Evolutionary conservation across 1,140 invertebrate genomes (phyloP).

Genomic region (Laodelphax striatellus): DNA sequence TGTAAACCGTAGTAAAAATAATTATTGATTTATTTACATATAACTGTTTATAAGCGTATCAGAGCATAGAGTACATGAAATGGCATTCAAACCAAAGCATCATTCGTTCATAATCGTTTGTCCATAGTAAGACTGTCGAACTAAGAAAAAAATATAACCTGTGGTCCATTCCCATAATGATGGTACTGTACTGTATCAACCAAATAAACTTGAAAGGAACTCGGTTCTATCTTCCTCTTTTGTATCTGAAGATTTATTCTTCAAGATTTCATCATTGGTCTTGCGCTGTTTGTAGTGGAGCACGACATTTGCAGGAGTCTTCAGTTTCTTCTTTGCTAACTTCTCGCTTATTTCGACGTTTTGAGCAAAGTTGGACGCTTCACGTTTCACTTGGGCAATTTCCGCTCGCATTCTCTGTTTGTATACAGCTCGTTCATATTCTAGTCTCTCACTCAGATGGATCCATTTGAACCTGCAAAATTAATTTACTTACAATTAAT

Average conservation of each 20-base stretch:
- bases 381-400: slow-evolving; percentile 81
- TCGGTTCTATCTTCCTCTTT: slow-evolving; percentile 6
- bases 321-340: slow-evolving; percentile 11
- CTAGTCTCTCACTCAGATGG: slow-evolving; percentile 82
- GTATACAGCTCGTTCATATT: slow-evolving; percentile 81
- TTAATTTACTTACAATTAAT: slow-evolving; percentile 8
- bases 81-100: too few species aligned
- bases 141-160: too few species aligned
- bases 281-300: slow-evolving; percentile 14
- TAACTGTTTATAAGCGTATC: too few species aligned
- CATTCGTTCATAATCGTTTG: too few species aligned
- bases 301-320: not conserved
- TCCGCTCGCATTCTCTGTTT: slow-evolving; percentile 77
- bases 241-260: slow-evolving; percentile 3
- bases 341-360: slow-evolving; percentile 22
- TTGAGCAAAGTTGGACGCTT: slow-evolving; percentile 40
- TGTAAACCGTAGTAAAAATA: too few species aligned
- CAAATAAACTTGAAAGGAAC: slow-evolving; percentile 8
- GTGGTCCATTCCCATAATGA: too few species aligned
- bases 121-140: too few species aligned
- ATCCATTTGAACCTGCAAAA: slow-evolving; percentile 79
- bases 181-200: not conserved
- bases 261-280: slow-evolving; percentile 16
- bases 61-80: too few species aligned
- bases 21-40: too few species aligned